Percentiles rank a stretch among this genome's conserved stretches.
Conservation (phyloP, 2,888 invertebrate species). For the Taphrorychus bicolor region DNA sequence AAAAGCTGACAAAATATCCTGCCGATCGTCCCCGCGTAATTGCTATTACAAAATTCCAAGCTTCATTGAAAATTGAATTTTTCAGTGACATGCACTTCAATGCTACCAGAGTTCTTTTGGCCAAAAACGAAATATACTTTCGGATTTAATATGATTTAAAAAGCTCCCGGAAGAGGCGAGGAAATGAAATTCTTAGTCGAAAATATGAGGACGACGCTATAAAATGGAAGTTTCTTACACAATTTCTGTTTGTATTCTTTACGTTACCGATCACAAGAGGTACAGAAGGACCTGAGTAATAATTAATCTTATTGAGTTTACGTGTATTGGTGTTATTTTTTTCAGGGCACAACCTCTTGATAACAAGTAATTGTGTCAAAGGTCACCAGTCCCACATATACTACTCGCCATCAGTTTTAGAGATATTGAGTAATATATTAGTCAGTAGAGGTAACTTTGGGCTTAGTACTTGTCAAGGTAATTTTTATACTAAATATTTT, state of each 20-base stretch:
- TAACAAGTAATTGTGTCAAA: no score
- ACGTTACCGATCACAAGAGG: neutral
- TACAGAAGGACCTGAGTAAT: no score
- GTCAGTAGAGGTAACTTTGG: no score
- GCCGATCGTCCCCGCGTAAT: conserved; percentile 2
- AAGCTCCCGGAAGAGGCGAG: conserved; percentile 5
- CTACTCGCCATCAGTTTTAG: no score
- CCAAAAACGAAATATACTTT: conserved; percentile 20
- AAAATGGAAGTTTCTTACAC: neutral
- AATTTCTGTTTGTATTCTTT: neutral
- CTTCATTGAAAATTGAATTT: conserved; percentile 20
- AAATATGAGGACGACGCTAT: neutral
- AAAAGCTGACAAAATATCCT: conserved; percentile 11
- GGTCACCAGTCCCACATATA: no score
- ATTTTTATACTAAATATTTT: no score
- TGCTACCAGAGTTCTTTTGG: conserved; percentile 11
- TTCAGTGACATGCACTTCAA: conserved; percentile 21
- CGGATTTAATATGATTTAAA: conserved; percentile 16
- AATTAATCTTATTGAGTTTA: no score
- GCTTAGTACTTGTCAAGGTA: no score
- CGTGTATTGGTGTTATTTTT: no score
- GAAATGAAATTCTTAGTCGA: conserved; percentile 12
- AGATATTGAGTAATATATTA: no score
- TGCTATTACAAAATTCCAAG: conserved; percentile 15
- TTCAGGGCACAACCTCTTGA: no score